phyloP scores from a whole-genome alignment of 2,888 invertebrate species.

The Ypsolopha sequella region DNA sequence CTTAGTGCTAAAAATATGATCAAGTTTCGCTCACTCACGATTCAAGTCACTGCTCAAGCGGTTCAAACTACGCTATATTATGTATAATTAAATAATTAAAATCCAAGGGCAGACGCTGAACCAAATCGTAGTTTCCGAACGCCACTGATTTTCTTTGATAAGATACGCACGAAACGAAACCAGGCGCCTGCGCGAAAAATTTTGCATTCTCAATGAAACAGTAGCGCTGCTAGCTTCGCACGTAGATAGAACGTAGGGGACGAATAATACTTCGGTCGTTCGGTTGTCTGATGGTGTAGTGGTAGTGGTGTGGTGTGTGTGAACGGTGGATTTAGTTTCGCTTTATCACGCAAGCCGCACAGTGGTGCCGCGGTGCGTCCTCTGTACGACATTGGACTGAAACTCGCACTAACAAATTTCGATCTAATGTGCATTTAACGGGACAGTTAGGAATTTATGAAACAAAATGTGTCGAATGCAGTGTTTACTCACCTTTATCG shows the following conservation, averaged over 20 bases:
- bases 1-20: no score
- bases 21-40: neutral
- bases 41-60: neutral
- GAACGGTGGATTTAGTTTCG: slow-evolving; percentile 38
- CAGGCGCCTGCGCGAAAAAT: slow-evolving; percentile 11
- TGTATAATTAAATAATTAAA: neutral
- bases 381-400: slow-evolving; percentile 38
- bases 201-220: slow-evolving; percentile 2
- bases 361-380: slow-evolving; percentile 38
- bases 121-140: neutral
- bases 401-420: slow-evolving; percentile 39
- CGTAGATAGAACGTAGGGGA: neutral
- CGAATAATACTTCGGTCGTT: neutral
- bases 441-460: slow-evolving; percentile 39
- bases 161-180: neutral
- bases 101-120: neutral
- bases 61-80: neutral
- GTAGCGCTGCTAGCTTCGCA: slow-evolving; percentile 11
- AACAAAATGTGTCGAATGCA: slow-evolving; percentile 53
- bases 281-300: neutral
- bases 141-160: neutral
- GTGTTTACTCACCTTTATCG: slow-evolving; percentile 38
- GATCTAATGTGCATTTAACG: slow-evolving; percentile 47
- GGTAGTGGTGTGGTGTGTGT: slow-evolving; percentile 5
- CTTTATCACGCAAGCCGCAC: slow-evolving; percentile 35